Evolutionary conservation across 2,888 invertebrate genomes (phyloP).

Genomic region (Corythucha ciliata): DNA sequence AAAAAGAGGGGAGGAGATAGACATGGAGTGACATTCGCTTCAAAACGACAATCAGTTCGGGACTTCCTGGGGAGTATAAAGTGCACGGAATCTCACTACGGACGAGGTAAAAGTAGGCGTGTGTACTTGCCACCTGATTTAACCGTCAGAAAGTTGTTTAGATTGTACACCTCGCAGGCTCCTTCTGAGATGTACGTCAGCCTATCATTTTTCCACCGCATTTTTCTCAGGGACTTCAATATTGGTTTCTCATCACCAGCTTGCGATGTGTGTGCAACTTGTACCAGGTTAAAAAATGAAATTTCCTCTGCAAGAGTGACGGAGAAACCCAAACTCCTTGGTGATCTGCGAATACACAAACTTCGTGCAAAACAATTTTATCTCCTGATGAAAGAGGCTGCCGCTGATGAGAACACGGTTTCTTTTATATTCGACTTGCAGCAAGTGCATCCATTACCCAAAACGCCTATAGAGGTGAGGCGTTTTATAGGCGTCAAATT

Average conservation of each 20-base stretch:
- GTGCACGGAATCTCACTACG: too few relatives aligned
- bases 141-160: slow-evolving; percentile 1
- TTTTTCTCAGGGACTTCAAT: slow-evolving; percentile 7
- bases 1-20: too few relatives aligned
- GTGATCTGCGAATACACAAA: slow-evolving; percentile 25
- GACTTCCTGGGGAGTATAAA: too few relatives aligned
- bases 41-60: too few relatives aligned
- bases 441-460: slow-evolving; percentile 24
- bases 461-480: slow-evolving; percentile 23
- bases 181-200: slow-evolving; percentile 1
- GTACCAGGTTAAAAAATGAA: slow-evolving; percentile 7
- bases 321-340: slow-evolving; percentile 14
- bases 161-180: neutral
- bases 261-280: slow-evolving; percentile 5
- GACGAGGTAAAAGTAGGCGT: too few relatives aligned
- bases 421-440: slow-evolving; percentile 18
- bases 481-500: slow-evolving; percentile 20
- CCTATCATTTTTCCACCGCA: neutral
- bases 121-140: too few relatives aligned
- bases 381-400: slow-evolving; percentile 25
- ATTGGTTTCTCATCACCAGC: slow-evolving; percentile 4
- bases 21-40: too few relatives aligned
- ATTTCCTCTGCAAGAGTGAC: too few relatives aligned
- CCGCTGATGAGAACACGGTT: neutral
- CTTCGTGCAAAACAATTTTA: slow-evolving; percentile 28